Base-by-base conservation (phyloP, 2,113 vertebrate genomes). In the Dermatemys mawii region DNA sequence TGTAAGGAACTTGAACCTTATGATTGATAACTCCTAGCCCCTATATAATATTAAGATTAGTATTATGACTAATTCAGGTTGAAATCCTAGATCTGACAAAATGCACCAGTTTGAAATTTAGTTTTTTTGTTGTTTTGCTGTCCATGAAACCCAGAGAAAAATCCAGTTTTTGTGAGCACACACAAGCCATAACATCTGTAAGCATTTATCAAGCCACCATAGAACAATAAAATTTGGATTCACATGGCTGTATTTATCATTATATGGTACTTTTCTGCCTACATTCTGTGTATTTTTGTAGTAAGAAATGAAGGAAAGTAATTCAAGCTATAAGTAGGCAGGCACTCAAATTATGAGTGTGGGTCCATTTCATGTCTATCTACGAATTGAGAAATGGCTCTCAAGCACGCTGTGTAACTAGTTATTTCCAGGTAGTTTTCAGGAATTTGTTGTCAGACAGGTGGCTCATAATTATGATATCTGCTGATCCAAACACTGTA, bases 371-470 rank as follows among this genome's bases (percentile, higher is more conserved):
- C 49, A 24, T 49, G 53, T 86, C 19, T 55, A 3, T 14, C 89
- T 21, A 84, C 41, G 81, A 41, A 6, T 84, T 92, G 57, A 67
- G 70, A 88, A 26, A 54, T 8, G 49, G 27, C 55, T 82, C 46
- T 73, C 50, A 88, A 82, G 67, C 2, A 51, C 76, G 0, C 1
- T 92, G 63, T 76, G 87, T 84, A 90, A 89, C 22, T 38, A 81
- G 32, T 7, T 41, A 4, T 83, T 94, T 92, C 78, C 50, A 90
- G 5, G 16, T 84, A 26, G 9, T 89, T 93, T 88, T 70, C 32
- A 89, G 12, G 41, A 50, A 88, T 55, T 86, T 92, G 5, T 88
- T 7, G 46, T 60, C n/a, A 86, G 84, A 73, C 9, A 2, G 4
- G 2, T 60, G 11, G 3, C n/a, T 81, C 27, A 67, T 75, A 89